A percentile compares a stretch with the other conserved stretches of the same genome.
phyloP scores from a whole-genome alignment of 1,140 invertebrate genomes.

The Cryptotermes secundus region DNA sequence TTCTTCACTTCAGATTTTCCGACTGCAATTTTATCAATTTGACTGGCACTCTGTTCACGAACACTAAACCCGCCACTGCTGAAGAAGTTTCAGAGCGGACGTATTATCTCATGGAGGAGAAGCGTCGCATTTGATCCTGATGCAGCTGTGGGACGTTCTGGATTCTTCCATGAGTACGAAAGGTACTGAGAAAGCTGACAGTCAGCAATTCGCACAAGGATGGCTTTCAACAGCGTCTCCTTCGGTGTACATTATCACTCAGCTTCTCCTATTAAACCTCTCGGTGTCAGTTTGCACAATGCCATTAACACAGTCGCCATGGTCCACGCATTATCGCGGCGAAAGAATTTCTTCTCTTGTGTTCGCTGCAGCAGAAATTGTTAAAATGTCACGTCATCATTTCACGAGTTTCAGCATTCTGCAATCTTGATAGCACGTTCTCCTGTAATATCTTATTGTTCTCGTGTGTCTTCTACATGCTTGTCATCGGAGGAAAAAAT shows the following conservation, averaged over 20 bases:
- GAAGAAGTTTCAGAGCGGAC: background rate
- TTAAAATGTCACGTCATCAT: background rate
- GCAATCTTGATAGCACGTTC: background rate
- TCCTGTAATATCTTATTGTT: background rate
- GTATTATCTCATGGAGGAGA: background rate
- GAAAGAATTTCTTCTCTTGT: background rate
- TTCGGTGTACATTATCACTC: background rate
- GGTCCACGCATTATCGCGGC: background rate
- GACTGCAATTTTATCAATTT: too few species aligned
- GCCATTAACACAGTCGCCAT: background rate
- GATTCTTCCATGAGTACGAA: background rate
- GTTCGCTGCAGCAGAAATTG: background rate
- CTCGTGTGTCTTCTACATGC: background rate
- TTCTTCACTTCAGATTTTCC: too few species aligned
- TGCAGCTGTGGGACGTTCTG: background rate
- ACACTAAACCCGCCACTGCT: background rate
- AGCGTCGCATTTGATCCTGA: background rate
- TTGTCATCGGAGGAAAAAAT: background rate
- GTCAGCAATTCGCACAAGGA: background rate
- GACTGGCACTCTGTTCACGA: too few species aligned
- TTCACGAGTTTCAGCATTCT: background rate
- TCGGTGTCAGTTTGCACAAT: background rate
- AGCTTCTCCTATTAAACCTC: background rate
- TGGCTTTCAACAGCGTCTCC: background rate
- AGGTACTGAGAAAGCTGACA: conserved; percentile 5